A percentile compares a stretch with the other conserved stretches of the same genome.
These are phyloP conservation scores for Alethe castanea DNA, from an alignment of 2,113 vertebrate genomes.

Conservation along the genomic window DNA sequence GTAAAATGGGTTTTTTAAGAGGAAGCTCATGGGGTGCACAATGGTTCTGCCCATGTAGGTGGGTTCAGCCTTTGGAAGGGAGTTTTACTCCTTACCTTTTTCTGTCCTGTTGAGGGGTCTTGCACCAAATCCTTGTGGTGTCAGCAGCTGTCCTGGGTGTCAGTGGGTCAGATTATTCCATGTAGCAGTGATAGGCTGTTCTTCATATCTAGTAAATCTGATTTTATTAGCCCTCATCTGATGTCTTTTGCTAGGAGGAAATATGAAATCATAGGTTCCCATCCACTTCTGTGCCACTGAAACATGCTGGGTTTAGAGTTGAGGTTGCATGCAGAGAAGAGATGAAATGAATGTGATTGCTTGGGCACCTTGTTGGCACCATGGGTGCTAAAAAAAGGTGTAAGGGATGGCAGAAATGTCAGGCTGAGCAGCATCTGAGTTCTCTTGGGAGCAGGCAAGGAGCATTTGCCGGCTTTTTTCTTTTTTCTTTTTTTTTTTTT, in stretches of 20 bases:
- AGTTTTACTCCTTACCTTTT: background rate
- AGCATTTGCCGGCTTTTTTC: background rate
- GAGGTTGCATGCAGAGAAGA: background rate
- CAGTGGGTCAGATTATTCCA: background rate
- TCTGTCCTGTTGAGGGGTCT: background rate
- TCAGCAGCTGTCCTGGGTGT: background rate
- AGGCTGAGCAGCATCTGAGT: background rate
- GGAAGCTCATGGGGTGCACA: background rate
- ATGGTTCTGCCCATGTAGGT: background rate
- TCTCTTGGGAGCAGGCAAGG: background rate
- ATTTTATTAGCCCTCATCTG: background rate
- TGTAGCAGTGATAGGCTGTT: rapidly evolving
- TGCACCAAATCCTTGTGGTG: background rate
- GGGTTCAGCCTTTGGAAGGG: background rate
- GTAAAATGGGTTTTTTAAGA: background rate
- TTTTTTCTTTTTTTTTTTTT: background rate
- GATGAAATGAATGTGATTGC: rapidly evolving
- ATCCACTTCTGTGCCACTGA: background rate
- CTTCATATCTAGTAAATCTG: background rate
- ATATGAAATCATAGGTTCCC: background rate
- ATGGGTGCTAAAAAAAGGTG: background rate
- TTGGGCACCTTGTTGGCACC: rapidly evolving
- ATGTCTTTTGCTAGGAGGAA: background rate
- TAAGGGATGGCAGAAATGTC: background rate
- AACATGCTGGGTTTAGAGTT: background rate